Base-by-base conservation (phyloP, 2,888 invertebrate genomes). In the Drosophila nr. medialis region DNA sequence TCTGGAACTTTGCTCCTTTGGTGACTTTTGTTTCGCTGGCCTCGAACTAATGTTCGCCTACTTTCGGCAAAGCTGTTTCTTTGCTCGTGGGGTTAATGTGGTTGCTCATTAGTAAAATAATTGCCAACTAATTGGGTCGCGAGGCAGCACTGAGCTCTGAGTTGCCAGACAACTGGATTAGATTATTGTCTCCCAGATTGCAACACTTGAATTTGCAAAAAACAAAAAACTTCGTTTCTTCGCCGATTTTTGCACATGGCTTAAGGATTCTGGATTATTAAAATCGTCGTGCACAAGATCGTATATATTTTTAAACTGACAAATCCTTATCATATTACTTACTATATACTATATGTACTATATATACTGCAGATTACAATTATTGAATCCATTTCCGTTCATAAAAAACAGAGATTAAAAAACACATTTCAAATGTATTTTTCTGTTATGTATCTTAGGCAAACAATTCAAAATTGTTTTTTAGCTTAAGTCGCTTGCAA, bases 121-220 rank as follows among this genome's bases (percentile, higher is more conserved):
- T 87, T 85, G 89, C 72, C 85, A 81, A 72, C 85, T 89, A 89
- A 85, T 85, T 85, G 87, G 79, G 79, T 77, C 34, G 45, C 83
- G 70, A 72, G 60, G 21, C 45, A 45, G 32, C 15, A 29, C 18
- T 24, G n/a, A 34, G 34, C 63, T 24, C 36, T n/a, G 13, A 15
- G 69, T 68, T 72, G 66, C 74, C 63, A 7, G 58, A 60, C 65
- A 63, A 59, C 63, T 48, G 67, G 59, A 75, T 67, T 59, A 64
- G 59, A 75, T 67, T 59, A 64, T 48, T 64, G 40, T 18, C 60
- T 27, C 59, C 30, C 55, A 51, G 69, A 77, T 74, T 81, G 42
- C 58, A 60, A 24, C 38, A 36, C 40, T 60, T 58, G 30, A 69
- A 64, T 45, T 49, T 24, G 15, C 11, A 24, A 30, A 7, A 27